Evolutionary conservation across 2,797 vertebrate genomes (phyloP).

Genomic region (Rhinichthys osculus): DNA sequence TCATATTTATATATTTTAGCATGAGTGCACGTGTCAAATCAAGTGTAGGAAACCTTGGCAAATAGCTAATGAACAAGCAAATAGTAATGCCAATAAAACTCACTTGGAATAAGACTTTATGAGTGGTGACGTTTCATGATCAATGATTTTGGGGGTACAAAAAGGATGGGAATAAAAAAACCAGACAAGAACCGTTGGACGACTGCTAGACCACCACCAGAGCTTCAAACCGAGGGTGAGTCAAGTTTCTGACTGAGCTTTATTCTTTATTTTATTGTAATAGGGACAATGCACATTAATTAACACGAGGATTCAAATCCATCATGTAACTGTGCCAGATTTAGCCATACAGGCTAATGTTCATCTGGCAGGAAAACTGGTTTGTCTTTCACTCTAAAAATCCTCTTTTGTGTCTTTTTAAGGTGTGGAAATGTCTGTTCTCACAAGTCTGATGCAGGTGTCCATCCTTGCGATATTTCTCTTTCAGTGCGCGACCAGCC

Average conservation of each 20-base stretch:
- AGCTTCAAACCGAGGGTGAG: constrained; percentile 43
- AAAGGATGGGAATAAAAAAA: constrained; percentile 29
- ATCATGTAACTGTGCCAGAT: no score
- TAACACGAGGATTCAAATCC: no score
- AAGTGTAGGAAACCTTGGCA: constrained; percentile 55
- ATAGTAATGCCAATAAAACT: constrained; percentile 70
- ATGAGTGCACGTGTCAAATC: constrained; percentile 55
- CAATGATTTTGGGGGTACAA: constrained; percentile 64
- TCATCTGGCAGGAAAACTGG: not conserved
- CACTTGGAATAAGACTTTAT: constrained; percentile 20
- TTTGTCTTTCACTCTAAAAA: not conserved
- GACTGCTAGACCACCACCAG: not conserved
- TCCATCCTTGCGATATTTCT: constrained; percentile 69
- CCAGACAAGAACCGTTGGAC: not conserved
- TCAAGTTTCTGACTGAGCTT: not conserved
- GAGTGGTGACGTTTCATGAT: constrained; percentile 52
- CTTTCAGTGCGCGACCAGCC: constrained; percentile 65
- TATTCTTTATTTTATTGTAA: no score
- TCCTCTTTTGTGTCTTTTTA: constrained; percentile 49
- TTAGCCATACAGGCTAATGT: no score
- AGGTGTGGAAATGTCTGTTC: constrained; percentile 68
- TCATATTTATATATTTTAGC: constrained; percentile 67
- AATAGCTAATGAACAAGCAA: constrained; percentile 66
- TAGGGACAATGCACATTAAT: no score
- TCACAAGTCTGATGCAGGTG: constrained; percentile 65